Evolutionary conservation across 2,113 vertebrate genomes (phyloP).

Genomic region (Promerops cafer): DNA sequence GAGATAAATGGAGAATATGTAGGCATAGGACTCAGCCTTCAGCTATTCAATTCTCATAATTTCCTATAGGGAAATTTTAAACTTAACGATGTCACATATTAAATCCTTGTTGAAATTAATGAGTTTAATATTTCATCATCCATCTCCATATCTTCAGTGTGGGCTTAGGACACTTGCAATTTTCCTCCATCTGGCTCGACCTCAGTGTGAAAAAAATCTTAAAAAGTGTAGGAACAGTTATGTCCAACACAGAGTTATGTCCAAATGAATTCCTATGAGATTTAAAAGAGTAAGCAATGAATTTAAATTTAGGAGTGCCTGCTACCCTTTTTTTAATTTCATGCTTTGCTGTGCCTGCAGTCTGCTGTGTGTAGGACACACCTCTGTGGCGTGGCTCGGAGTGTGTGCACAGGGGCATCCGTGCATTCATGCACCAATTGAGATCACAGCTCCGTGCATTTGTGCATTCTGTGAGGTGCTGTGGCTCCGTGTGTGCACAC

Average conservation of each 20-base stretch:
- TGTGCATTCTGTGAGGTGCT: accelerated
- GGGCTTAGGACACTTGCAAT: not conserved
- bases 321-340: not conserved
- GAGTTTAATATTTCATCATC: not conserved
- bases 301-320: not conserved
- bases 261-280: not conserved
- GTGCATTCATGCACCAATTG: accelerated
- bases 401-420: accelerated
- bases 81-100: not conserved
- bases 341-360: not conserved
- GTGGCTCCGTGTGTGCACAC: accelerated
- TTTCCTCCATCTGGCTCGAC: not conserved
- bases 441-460: accelerated
- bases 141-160: not conserved
- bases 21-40: not conserved
- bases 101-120: slow-evolving; percentile 6
- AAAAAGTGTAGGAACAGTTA: not conserved
- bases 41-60: not conserved
- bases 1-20: not conserved
- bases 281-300: not conserved
- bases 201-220: not conserved
- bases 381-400: accelerated
- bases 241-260: not conserved
- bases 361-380: accelerated
- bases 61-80: not conserved